Evolutionary conservation across 1,140 invertebrate genomes (phyloP).

Genomic region (Ceratoteleas bidentatus): DNA sequence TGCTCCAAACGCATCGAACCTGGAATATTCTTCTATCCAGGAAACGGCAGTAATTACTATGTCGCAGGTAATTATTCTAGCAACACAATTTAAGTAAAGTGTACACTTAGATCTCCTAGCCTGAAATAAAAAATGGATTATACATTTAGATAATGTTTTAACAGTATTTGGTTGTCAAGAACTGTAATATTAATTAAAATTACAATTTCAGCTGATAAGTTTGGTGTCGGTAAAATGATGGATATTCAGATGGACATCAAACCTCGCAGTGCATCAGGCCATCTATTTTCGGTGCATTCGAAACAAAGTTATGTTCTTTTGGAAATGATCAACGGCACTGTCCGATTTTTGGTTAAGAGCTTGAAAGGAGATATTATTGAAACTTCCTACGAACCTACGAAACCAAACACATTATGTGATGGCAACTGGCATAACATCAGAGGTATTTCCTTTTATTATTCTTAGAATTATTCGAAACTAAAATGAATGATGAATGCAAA

Average conservation of each 20-base stretch:
- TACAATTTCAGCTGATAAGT: constrained; percentile 83
- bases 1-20: constrained; percentile 92
- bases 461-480: too few species aligned
- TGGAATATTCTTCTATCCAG: constrained; percentile 93
- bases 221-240: constrained; percentile 89
- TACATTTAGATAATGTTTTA: too few species aligned
- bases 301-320: constrained; percentile 91
- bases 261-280: constrained; percentile 90
- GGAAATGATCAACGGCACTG: constrained; percentile 92
- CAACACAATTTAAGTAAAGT: not conserved
- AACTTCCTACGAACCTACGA: constrained; percentile 86
- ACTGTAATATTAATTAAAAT: not conserved
- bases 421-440: constrained; percentile 95
- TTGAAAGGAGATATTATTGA: constrained; percentile 88
- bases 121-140: not conserved
- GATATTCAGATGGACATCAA: constrained; percentile 93
- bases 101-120: too few species aligned
- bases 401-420: constrained; percentile 92
- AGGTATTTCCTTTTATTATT: constrained; percentile 83
- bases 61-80: constrained; percentile 80
- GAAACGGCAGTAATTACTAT: constrained; percentile 85
- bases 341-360: constrained; percentile 92
- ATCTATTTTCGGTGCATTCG: constrained; percentile 91
- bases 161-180: not conserved
- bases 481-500: too few species aligned